Evolutionary conservation across 2,888 invertebrate species (phyloP).

Genomic region (Zaprionus bogoriensis): DNA sequence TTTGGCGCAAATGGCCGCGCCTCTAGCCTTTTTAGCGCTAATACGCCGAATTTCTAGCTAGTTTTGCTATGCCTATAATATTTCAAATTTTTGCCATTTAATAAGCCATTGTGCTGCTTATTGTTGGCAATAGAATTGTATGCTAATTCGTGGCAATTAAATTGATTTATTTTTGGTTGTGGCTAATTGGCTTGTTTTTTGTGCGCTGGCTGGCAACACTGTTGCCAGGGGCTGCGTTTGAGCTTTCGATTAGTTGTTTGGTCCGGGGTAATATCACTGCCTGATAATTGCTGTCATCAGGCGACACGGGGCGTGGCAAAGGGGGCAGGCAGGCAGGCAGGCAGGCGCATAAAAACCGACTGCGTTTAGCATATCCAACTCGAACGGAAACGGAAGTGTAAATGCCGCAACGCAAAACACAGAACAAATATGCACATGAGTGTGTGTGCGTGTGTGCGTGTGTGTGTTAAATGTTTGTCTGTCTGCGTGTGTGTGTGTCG

Average conservation of each 20-base stretch:
- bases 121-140: too few relatives aligned
- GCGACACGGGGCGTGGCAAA: too few relatives aligned
- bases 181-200: neutral
- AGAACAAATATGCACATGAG: neutral
- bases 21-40: neutral
- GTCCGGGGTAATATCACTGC: constrained; percentile 65
- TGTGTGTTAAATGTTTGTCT: constrained; percentile 56
- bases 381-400: constrained; percentile 76
- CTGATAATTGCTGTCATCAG: constrained; percentile 74
- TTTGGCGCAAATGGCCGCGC: too few relatives aligned
- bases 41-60: neutral
- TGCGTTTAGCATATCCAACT: constrained; percentile 69
- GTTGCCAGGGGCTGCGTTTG: too few relatives aligned
- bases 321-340: too few relatives aligned
- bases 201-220: neutral
- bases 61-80: neutral
- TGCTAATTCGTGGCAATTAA: too few relatives aligned
- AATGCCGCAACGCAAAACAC: constrained; percentile 58
- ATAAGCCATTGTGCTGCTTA: neutral
- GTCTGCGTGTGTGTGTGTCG: constrained; percentile 28
- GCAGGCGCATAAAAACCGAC: constrained; percentile 68
- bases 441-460: constrained; percentile 12
- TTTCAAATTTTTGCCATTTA: neutral
- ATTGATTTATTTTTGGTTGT: neutral
- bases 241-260: constrained; percentile 66